Conservation (phyloP, 2,888 invertebrate genomes). For the Brenthis ino region DNA sequence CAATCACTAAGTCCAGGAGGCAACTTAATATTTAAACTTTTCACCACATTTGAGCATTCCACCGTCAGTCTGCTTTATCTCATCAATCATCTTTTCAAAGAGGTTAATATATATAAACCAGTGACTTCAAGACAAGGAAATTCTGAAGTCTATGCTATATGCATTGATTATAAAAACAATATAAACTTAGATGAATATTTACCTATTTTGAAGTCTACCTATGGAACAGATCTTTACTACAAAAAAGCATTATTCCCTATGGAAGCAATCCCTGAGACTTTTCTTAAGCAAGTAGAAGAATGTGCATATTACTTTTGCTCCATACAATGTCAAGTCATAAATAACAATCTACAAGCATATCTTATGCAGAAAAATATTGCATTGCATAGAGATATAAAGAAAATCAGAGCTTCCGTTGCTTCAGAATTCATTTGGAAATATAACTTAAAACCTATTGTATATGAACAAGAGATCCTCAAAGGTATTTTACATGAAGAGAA, state of each 20-base stretch:
- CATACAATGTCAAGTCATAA: conserved; percentile 86
- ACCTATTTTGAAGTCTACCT: conserved; percentile 64
- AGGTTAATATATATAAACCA: conserved; percentile 92
- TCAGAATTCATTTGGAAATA: conserved; percentile 83
- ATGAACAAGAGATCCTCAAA: conserved; percentile 74
- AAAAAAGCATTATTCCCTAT: conserved; percentile 82
- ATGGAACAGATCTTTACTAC: conserved; percentile 68
- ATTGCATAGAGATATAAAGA: conserved; percentile 68
- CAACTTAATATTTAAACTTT: conserved; percentile 92
- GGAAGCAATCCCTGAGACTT: conserved; percentile 82
- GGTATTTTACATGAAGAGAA: conserved; percentile 70
- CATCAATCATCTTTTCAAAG: conserved; percentile 87
- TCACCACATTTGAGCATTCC: conserved; percentile 93
- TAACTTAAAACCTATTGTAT: conserved; percentile 77
- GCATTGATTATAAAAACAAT: conserved; percentile 83
- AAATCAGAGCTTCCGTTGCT: conserved; percentile 76
- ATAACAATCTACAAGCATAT: conserved; percentile 85
- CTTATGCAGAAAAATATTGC: conserved; percentile 71
- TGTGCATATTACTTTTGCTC: conserved; percentile 86
- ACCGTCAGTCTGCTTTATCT: conserved; percentile 91
- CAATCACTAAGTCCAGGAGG: conserved; percentile 87
- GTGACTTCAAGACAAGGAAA: conserved; percentile 97
- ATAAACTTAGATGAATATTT: conserved; percentile 66
- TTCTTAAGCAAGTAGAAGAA: conserved; percentile 84
- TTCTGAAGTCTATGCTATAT: conserved; percentile 95